phyloP scores from a whole-genome alignment of 1,140 invertebrate genomes.

The Bombus polaris region DNA sequence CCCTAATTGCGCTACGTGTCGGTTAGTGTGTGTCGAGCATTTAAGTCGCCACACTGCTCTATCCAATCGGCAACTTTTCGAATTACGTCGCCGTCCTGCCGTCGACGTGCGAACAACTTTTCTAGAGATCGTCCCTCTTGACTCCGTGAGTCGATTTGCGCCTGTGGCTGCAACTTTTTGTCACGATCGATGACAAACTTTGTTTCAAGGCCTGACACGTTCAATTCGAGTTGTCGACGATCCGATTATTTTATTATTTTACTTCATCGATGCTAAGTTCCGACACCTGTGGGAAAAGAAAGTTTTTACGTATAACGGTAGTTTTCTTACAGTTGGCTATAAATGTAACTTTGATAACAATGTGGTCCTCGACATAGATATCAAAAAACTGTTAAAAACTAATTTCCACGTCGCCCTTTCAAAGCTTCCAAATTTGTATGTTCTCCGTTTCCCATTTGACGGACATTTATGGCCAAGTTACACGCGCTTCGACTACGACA shows the following conservation, averaged over 20 bases:
- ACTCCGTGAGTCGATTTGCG: not conserved
- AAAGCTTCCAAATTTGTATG: not conserved
- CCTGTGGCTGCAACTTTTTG: not conserved
- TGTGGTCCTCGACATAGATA: not conserved
- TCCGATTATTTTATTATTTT: not conserved
- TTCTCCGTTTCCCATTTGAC: not conserved
- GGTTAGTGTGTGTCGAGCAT: slow-evolving; percentile 1
- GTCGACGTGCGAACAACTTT: not conserved
- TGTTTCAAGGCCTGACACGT: too few relatives aligned
- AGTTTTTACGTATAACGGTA: not conserved
- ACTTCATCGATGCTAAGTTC: too few relatives aligned
- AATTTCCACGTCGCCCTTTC: not conserved
- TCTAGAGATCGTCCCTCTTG: not conserved
- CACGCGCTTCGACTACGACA: not conserved
- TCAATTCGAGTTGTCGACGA: not conserved
- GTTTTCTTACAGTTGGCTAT: not conserved
- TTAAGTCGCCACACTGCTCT: not conserved
- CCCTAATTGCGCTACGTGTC: slow-evolving; percentile 46
- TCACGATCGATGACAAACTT: not conserved
- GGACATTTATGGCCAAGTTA: not conserved
- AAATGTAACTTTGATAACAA: not conserved
- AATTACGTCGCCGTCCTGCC: not conserved
- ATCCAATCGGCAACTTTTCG: slow-evolving; percentile 43
- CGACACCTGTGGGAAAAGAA: too few relatives aligned
- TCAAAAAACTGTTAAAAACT: not conserved